A percentile compares a stretch with the other conserved stretches of the same genome.
Evolutionary conservation across 2,113 vertebrate genomes (phyloP).

Genomic region (Hirundichthys speculiger): DNA sequence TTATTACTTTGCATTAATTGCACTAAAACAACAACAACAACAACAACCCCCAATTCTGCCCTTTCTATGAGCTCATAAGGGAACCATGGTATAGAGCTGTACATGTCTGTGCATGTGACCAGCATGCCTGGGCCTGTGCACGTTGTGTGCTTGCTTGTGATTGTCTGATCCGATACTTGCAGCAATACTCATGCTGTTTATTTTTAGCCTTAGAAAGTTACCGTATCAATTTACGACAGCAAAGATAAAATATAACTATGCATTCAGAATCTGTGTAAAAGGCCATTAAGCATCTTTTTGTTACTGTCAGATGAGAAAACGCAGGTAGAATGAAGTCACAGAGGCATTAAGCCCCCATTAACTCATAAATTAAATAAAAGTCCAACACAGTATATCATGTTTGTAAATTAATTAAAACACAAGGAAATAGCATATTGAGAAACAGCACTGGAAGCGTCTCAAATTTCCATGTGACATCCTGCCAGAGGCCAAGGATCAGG

Average conservation of each 20-base stretch:
- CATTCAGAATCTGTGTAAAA: too few relatives aligned
- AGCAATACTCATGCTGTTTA: constrained; percentile 45
- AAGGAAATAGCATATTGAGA: too few relatives aligned
- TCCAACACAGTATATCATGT: background rate
- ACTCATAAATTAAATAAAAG: too few relatives aligned
- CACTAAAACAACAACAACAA: too few relatives aligned
- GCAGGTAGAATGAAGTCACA: too few relatives aligned
- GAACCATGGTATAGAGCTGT: background rate
- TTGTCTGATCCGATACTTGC: constrained; percentile 44
- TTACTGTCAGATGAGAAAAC: too few relatives aligned
- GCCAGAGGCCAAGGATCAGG: constrained; percentile 36
- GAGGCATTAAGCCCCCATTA: too few relatives aligned
- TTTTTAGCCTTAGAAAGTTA: constrained; percentile 56
- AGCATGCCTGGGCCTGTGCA: constrained; percentile 7
- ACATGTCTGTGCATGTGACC: constrained; percentile 17
- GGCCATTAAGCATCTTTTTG: too few relatives aligned
- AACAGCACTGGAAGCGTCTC: background rate
- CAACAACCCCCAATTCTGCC: background rate
- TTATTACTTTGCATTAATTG: too few relatives aligned
- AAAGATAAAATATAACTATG: constrained; percentile 13
- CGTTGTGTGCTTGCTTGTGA: constrained; percentile 19
- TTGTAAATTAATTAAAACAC: background rate
- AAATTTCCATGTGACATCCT: constrained; percentile 2
- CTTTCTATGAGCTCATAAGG: constrained; percentile 4
- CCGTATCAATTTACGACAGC: constrained; percentile 48